phyloP scores from a whole-genome alignment of 2,888 invertebrate genomes.

The Eupeodes luniger region DNA sequence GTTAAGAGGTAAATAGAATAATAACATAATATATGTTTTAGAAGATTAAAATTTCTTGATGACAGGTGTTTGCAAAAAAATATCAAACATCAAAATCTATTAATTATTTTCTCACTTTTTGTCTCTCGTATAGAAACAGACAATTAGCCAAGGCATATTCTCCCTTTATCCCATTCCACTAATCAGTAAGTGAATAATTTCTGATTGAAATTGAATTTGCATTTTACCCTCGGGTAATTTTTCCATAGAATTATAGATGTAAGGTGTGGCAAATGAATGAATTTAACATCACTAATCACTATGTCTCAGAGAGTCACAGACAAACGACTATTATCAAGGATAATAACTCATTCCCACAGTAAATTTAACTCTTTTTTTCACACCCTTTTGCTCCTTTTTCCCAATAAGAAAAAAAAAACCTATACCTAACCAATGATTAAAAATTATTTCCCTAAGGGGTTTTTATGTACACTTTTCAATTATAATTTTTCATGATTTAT shows the following conservation, averaged over 20 bases:
- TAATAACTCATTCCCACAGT: slow-evolving; percentile 9
- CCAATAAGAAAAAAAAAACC: background rate
- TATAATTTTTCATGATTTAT: slow-evolving; percentile 31
- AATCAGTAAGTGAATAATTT: background rate
- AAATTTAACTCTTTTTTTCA: background rate
- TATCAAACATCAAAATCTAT: background rate
- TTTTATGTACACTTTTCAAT: slow-evolving; percentile 25
- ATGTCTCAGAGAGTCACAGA: too few relatives aligned
- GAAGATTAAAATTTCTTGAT: too few relatives aligned
- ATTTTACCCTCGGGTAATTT: background rate
- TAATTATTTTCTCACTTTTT: background rate
- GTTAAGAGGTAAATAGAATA: too few relatives aligned
- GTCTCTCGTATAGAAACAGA: background rate
- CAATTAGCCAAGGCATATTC: background rate
- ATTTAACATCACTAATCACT: background rate
- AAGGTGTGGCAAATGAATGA: background rate
- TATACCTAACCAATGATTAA: background rate
- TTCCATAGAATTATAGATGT: background rate
- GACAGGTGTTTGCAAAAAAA: background rate
- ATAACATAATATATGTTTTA: too few relatives aligned
- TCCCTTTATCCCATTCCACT: background rate
- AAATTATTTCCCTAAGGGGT: background rate
- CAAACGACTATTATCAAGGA: background rate
- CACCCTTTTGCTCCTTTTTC: background rate
- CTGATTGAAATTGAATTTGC: slow-evolving; percentile 15